Evolutionary conservation across 1,140 invertebrate genomes (phyloP).

Genomic region (Drosophila nikananu): DNA sequence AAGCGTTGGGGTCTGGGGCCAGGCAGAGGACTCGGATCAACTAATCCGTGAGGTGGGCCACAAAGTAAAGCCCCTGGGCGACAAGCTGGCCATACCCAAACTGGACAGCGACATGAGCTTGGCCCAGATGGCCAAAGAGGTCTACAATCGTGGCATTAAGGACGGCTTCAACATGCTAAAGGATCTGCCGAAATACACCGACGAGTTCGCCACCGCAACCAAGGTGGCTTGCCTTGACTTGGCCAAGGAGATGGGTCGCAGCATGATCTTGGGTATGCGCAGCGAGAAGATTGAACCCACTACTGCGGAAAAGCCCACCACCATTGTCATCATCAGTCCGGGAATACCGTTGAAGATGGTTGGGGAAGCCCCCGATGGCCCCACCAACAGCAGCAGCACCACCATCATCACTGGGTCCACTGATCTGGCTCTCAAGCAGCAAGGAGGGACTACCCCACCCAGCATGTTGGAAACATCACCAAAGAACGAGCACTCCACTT

Average conservation of each 20-base stretch:
- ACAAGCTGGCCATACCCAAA: not conserved
- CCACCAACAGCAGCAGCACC: not conserved
- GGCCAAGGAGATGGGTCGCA: not conserved
- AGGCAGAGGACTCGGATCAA: conserved; percentile 25
- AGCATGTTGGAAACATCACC: not conserved
- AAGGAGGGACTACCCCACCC: not conserved
- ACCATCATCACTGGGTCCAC: not conserved
- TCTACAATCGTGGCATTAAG: conserved; percentile 36
- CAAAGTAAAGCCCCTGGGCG: conserved; percentile 6
- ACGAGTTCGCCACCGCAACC: not conserved
- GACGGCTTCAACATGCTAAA: conserved; percentile 17
- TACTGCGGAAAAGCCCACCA: not conserved
- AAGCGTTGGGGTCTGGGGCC: conserved; percentile 39
- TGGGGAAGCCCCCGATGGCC: not conserved
- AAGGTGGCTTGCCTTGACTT: not conserved
- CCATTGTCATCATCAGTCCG: not conserved
- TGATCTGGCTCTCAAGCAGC: not conserved
- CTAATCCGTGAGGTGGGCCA: conserved; percentile 9
- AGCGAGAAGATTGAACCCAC: not conserved
- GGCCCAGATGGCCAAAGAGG: not conserved
- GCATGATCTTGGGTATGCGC: too few species aligned
- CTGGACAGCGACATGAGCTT: not conserved
- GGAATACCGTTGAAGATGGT: not conserved
- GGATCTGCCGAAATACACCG: conserved; percentile 17
- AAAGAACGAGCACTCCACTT: too few species aligned